phyloP scores from a whole-genome alignment of 2,888 invertebrate species.

The Carcina quercana region DNA sequence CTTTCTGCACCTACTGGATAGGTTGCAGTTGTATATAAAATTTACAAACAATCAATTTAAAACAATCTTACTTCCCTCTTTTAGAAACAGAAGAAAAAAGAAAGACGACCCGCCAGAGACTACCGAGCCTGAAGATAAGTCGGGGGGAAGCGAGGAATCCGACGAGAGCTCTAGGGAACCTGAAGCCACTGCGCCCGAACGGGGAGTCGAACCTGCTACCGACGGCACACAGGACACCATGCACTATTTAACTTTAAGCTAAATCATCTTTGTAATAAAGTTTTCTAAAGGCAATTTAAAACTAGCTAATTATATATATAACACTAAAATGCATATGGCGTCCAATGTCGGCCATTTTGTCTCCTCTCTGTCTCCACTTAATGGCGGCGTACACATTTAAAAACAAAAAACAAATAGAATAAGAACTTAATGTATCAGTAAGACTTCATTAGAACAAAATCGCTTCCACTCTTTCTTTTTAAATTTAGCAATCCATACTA shows the following conservation, averaged over 20 bases:
- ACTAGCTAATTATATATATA: neutral
- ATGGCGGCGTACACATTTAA: too few relatives aligned
- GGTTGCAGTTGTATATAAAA: neutral
- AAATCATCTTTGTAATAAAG: too few relatives aligned
- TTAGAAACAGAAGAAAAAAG: constrained; percentile 36
- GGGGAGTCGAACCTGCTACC: constrained; percentile 15
- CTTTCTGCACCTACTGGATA: neutral
- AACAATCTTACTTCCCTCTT: too few relatives aligned
- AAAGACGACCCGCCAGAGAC: constrained; percentile 23
- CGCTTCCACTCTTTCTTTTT: too few relatives aligned
- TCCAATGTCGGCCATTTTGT: too few relatives aligned
- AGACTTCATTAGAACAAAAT: too few relatives aligned
- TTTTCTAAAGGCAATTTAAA: neutral
- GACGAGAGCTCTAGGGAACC: constrained; percentile 24
- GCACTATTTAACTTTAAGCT: constrained; percentile 27
- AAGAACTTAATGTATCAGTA: neutral
- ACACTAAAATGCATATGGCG: too few relatives aligned
- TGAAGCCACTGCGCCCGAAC: constrained; percentile 8
- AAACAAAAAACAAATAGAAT: too few relatives aligned
- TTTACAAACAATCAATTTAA: too few relatives aligned
- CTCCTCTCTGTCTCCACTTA: too few relatives aligned
- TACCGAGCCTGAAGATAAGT: constrained; percentile 17
- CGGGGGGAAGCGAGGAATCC: constrained; percentile 6
- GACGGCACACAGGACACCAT: constrained; percentile 18
- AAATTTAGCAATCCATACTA: too few relatives aligned